These are phyloP conservation scores for Mycalesis mineus DNA, from an alignment of 2,888 invertebrate genomes.

Conservation along the genomic window DNA sequence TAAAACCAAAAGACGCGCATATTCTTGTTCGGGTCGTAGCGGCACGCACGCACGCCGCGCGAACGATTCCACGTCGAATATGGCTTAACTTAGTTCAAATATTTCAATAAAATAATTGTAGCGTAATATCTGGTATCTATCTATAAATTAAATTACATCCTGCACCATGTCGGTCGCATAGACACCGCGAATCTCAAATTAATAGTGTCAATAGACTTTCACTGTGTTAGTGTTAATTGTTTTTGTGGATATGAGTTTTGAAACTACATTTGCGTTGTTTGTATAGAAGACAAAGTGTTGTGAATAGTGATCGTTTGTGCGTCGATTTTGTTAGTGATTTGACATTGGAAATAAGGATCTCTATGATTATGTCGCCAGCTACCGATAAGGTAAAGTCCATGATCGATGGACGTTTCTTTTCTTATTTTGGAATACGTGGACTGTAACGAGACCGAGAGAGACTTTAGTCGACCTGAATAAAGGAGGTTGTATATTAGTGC, in stretches of 20 bases:
- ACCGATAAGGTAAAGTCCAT: constrained; percentile 23
- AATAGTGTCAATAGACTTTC: not conserved
- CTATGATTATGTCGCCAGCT: constrained; percentile 22
- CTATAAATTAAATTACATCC: no score
- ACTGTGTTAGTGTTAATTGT: not conserved
- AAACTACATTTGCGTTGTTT: not conserved
- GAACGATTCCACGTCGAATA: not conserved
- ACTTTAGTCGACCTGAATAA: no score
- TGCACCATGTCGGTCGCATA: not conserved
- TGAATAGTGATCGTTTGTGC: not conserved
- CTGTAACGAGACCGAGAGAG: no score
- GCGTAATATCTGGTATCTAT: no score
- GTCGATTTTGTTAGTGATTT: not conserved
- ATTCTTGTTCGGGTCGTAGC: constrained; percentile 7
- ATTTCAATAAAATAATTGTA: no score
- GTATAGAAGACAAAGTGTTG: not conserved
- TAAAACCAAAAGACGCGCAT: constrained; percentile 12
- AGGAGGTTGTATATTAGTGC: no score
- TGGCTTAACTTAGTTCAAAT: no score
- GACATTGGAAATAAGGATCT: constrained; percentile 4
- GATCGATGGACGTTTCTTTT: not conserved
- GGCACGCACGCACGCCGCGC: constrained; percentile 8
- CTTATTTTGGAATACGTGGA: no score
- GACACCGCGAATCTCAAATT: not conserved
- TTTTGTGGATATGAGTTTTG: not conserved